Conservation (phyloP, 2,888 invertebrate genomes). For the Rhagium mordax region DNA sequence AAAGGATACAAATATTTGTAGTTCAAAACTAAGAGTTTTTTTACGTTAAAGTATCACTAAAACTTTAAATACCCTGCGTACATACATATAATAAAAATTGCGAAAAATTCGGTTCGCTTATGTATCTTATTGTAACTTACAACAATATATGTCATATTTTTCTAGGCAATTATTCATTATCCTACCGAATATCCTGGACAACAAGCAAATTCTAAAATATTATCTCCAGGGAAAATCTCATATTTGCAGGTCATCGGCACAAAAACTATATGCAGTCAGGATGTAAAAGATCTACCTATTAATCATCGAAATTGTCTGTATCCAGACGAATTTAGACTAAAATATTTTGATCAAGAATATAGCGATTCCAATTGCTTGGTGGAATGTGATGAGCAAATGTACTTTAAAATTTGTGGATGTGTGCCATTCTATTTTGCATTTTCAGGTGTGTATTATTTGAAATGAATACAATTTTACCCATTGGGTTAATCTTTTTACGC, state of each 20-base stretch:
- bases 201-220: conserved; percentile 47
- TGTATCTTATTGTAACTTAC: too few relatives aligned
- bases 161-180: conserved; percentile 60
- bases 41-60: too few relatives aligned
- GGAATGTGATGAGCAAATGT: conserved; percentile 56
- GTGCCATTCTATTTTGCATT: conserved; percentile 61
- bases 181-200: conserved; percentile 59
- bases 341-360: conserved; percentile 58
- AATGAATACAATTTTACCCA: too few relatives aligned
- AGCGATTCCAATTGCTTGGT: conserved; percentile 62
- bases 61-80: too few relatives aligned
- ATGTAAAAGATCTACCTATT: conserved; percentile 53
- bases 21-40: too few relatives aligned
- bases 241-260: conserved; percentile 56
- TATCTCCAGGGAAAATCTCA: conserved; percentile 48
- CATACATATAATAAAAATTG: too few relatives aligned
- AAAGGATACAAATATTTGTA: too few relatives aligned
- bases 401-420: conserved; percentile 60
- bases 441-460: conserved; percentile 35
- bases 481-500: too few relatives aligned
- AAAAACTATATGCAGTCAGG: conserved; percentile 54
- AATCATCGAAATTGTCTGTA: conserved; percentile 61
- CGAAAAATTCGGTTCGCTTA: too few relatives aligned
- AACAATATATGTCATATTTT: too few relatives aligned
- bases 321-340: conserved; percentile 50